These are phyloP conservation scores for Tachina lurida DNA, from an alignment of 2,888 invertebrate genomes.

Conservation along the genomic window DNA sequence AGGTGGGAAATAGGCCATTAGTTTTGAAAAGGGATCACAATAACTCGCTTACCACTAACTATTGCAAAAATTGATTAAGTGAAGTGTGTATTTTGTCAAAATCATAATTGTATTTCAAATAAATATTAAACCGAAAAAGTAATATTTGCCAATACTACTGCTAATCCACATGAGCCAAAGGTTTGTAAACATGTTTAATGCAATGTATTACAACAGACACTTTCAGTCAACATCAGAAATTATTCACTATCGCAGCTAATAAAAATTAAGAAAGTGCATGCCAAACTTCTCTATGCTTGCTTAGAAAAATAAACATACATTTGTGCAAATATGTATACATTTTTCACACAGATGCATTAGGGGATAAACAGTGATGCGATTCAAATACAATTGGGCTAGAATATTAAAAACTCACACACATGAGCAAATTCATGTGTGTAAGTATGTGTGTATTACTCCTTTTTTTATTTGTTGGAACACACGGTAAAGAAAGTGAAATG, in stretches of 20 bases:
- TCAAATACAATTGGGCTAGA: slow-evolving; percentile 42
- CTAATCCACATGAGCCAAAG: too few species aligned
- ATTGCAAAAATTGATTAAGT: too few species aligned
- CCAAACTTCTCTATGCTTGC: slow-evolving; percentile 5
- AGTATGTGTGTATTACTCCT: slow-evolving; percentile 12
- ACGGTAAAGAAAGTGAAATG: slow-evolving; percentile 73
- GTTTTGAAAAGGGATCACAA: too few species aligned
- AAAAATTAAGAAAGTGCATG: background rate
- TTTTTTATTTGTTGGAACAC: slow-evolving; percentile 29
- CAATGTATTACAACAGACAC: too few species aligned
- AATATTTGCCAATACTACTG: too few species aligned
- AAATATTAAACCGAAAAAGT: too few species aligned
- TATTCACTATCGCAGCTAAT: slow-evolving; percentile 10
- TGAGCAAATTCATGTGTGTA: background rate
- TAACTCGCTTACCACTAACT: too few species aligned
- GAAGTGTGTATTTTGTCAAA: too few species aligned
- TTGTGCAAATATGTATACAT: slow-evolving; percentile 3
- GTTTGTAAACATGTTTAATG: too few species aligned
- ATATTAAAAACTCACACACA: slow-evolving; percentile 23
- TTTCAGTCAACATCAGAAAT: background rate
- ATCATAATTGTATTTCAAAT: too few species aligned
- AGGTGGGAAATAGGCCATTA: too few species aligned
- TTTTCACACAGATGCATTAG: too few species aligned
- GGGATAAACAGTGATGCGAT: slow-evolving; percentile 39
- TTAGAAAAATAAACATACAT: slow-evolving; percentile 63